Evolutionary conservation across 2,888 invertebrate species (phyloP), one percentile per base, ranked within the genome.

Genomic region (Tupiocoris notatus): DNA sequence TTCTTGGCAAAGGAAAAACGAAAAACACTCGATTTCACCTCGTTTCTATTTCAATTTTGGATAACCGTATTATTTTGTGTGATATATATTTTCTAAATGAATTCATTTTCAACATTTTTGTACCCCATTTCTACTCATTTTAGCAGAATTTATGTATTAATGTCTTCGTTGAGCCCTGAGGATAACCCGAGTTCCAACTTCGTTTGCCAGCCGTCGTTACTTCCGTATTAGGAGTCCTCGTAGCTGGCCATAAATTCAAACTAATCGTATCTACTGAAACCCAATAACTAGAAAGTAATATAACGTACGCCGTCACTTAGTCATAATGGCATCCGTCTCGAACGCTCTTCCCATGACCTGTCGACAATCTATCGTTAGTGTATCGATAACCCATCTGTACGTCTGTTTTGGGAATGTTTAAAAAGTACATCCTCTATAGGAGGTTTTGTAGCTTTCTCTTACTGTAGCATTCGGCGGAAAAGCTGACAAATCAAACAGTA

Each of bases 401-500:
- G 67, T 70, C 70, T 21, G 54, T n/a, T n/a, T n/a, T 54, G n/a
- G 58, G 70, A 70, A 22, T 70, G 57, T 59, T 39, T 39, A 39
- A 70, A 70, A 70, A 70, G 70, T 70, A 70, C 23, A 24, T 70
- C 1, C 58, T 22, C 59, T 21, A 18, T 18, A 39, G 39, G 1
- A 12, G 18, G 12, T 22, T 20, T 17, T n/a, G 1, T 54, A 16
- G 24, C 39, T 39, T 39, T 39, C 39, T 39, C 39, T 12, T 12
- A 23, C 12, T 22, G 54, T 21, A n/a, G 18, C 22, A 18, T 16
- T 24, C 20, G 59, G 58, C 57, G 59, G 59, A 70, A 70, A 70
- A 59, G 59, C 70, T 70, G 70, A 70, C 70, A 70, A 70, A 70
- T 70, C 70, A 70, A 70, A 70, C 70, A 59, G 70, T 70, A 70